Base-by-base conservation (phyloP, 2,888 invertebrate species). In the Drosophila mettleri region DNA sequence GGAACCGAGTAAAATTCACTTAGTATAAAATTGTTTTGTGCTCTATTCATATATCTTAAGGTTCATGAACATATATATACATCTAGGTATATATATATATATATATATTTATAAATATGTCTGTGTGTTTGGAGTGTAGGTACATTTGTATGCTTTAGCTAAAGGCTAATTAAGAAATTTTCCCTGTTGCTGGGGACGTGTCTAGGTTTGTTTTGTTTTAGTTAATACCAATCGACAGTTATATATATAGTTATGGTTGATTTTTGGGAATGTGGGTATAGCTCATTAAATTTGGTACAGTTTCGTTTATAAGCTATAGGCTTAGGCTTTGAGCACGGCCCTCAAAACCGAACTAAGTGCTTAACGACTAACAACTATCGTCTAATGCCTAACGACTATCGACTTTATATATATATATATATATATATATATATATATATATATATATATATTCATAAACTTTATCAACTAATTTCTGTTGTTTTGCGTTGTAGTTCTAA, bases 241-340 rank as follows among this genome's bases (percentile, higher is more conserved):
- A 51, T 33, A 31, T 31, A 24, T 34, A 27, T 38, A 43, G 60
- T 34, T 62, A 46, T 34, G 33, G 38, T 53, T 64, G 60, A 12
- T 58, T 8, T 9, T 49, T 45, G 57, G 57, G 38, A n/a, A 46
- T 59, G 53, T 52, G 63, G 52, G 24, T 76, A 67, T 76, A 87
- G 83, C 83, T 83, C 83, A 69, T 85, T 68, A 57, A 52, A 79
- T 74, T 83, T 83, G 83, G 83, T 83, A 72, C 83, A 78, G 73
- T 84, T 75, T 66, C 24, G 29, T 43, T 59, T 62, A 57, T 46
- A 58, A 58, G 65, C 64, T 75, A 57, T 70, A 57, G 68, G 53
- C 53, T 60, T 73, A 31, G 69, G 74, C 78, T 78, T 78, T 78
- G 64, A 76, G 75, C 75, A 52, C 41, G 54, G 46, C 49, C 71